Evolutionary conservation across 2,797 vertebrate genomes (phyloP).

Genomic region (Danionella dracula): DNA sequence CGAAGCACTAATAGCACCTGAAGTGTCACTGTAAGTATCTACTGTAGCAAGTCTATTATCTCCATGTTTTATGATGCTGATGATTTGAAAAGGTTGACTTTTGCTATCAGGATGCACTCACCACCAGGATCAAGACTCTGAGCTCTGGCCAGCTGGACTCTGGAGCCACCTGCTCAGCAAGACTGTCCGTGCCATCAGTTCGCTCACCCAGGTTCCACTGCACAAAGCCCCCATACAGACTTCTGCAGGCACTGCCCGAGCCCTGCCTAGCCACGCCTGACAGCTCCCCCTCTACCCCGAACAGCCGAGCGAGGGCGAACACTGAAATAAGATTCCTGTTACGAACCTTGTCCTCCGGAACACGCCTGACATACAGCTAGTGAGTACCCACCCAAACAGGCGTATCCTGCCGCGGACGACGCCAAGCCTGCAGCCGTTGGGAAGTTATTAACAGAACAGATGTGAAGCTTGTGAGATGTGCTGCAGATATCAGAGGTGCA

Average conservation of each 20-base stretch:
- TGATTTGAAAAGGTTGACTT: no score
- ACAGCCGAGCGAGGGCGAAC: slow-evolving; percentile 76
- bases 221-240: slow-evolving; percentile 90
- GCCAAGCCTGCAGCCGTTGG: slow-evolving; percentile 92
- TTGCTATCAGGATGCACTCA: slow-evolving; percentile 62
- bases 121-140: slow-evolving; percentile 85
- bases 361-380: not conserved
- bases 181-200: slow-evolving; percentile 83
- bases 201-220: slow-evolving; percentile 85
- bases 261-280: slow-evolving; percentile 86
- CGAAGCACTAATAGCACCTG: no score
- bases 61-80: no score
- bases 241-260: slow-evolving; percentile 91
- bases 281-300: slow-evolving; percentile 81
- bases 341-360: not conserved
- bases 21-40: no score
- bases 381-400: slow-evolving; percentile 79
- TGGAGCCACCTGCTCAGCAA: slow-evolving; percentile 82
- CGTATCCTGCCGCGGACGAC: slow-evolving; percentile 90
- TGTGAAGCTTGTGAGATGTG: slow-evolving; percentile 81
- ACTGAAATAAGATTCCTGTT: slow-evolving; percentile 60
- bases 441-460: slow-evolving; percentile 91
- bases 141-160: slow-evolving; percentile 90
- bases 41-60: no score
- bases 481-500: slow-evolving; percentile 44